Percentiles rank a stretch among this genome's conserved stretches.
These are phyloP conservation scores for Caranx ignobilis DNA, from an alignment of 2,113 vertebrate species.

Conservation along the genomic window DNA sequence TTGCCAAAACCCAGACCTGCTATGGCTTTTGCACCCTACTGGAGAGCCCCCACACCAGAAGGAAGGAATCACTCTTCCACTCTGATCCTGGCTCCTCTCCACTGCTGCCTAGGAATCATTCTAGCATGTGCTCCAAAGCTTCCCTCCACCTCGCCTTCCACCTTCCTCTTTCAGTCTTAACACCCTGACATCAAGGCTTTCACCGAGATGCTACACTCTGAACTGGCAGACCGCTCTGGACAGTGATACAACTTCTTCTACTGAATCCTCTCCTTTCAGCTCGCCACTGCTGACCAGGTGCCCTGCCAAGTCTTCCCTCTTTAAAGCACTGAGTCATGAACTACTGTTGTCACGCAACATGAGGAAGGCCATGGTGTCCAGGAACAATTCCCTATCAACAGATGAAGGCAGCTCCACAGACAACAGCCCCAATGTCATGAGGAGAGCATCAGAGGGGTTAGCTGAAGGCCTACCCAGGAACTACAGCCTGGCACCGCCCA, in stretches of 20 bases:
- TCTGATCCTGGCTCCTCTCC: slow-evolving; percentile 76
- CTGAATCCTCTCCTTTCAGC: slow-evolving; percentile 88
- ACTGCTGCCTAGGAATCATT: slow-evolving; percentile 82
- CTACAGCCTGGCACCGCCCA: slow-evolving; percentile 78
- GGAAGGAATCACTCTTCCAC: slow-evolving; percentile 94
- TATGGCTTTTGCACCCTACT: slow-evolving; percentile 91
- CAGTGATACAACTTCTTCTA: slow-evolving; percentile 89
- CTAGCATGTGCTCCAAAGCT: slow-evolving; percentile 78
- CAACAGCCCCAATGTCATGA: slow-evolving; percentile 88
- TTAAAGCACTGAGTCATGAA: slow-evolving; percentile 87
- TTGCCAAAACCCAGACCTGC: slow-evolving; percentile 88
- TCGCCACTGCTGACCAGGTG: slow-evolving; percentile 85
- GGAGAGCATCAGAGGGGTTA: slow-evolving; percentile 86
- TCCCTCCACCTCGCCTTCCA: slow-evolving; percentile 66
- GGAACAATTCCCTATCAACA: slow-evolving; percentile 90
- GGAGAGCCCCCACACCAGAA: slow-evolving; percentile 91
- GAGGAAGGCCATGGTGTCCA: slow-evolving; percentile 79
- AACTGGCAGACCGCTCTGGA: slow-evolving; percentile 84
- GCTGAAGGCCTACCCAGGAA: slow-evolving; percentile 72
- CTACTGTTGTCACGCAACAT: slow-evolving; percentile 83
- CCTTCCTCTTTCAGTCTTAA: slow-evolving; percentile 83
- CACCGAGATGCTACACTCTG: slow-evolving; percentile 72
- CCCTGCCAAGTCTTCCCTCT: slow-evolving; percentile 79
- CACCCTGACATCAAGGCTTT: slow-evolving; percentile 75
- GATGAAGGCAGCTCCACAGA: slow-evolving; percentile 93